Conservation (phyloP, 2,797 vertebrate genomes). For the Tapirus indicus region DNA sequence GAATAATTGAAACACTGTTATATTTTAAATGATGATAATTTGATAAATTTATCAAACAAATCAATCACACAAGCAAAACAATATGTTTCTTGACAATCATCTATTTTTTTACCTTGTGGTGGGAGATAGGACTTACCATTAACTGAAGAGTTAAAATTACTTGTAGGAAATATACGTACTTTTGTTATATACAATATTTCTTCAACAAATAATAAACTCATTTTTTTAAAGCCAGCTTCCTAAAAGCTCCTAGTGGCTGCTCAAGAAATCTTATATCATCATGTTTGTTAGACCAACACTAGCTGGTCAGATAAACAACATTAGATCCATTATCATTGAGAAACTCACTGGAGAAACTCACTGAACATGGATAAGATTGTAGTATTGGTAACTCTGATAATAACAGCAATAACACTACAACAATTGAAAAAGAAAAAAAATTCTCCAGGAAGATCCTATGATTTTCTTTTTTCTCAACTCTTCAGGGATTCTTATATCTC, state of each 20-base stretch:
- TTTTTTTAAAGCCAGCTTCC: background rate
- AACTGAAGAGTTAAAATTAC: background rate
- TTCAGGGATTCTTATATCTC: background rate
- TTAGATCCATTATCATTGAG: background rate
- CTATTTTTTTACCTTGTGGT: background rate
- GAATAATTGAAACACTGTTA: background rate
- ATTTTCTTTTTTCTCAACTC: background rate
- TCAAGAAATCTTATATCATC: background rate
- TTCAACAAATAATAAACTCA: background rate
- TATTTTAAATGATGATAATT: background rate
- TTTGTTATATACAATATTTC: background rate
- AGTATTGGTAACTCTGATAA: background rate
- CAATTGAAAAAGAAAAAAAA: background rate
- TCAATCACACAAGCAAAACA: background rate
- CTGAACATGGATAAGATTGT: background rate
- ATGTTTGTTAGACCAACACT: background rate
- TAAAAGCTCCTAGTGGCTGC: background rate
- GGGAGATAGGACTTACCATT: background rate
- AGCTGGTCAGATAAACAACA: background rate
- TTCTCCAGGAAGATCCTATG: background rate
- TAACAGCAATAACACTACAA: background rate
- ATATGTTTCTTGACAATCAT: background rate
- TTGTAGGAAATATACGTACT: background rate
- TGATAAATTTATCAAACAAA: background rate
- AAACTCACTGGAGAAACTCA: background rate